Base-by-base conservation (phyloP, 2,797 vertebrate species). In the Helicolenus hilgendorfi region DNA sequence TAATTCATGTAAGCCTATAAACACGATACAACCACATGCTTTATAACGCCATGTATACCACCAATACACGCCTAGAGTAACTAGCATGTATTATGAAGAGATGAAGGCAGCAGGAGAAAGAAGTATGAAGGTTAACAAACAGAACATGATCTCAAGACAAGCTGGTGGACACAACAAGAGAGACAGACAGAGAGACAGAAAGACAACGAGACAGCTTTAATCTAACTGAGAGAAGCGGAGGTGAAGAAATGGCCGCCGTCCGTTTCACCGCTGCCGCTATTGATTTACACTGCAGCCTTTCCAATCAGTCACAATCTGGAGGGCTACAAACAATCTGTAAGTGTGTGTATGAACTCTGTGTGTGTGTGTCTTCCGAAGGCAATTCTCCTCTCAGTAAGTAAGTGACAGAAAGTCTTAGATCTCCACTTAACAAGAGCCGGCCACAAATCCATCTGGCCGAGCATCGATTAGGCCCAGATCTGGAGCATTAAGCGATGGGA, bases 391-490 rank as follows among this genome's bases (percentile, higher is more conserved):
- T 79, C 85, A 72, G 77, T 76, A 80, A 91, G 83, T 87, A 89
- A 92, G 79, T 85, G 93, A 90, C 92, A 92, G 83, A 94, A 83
- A 93, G 91, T 83, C 83, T 93, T 82, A 83, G 92, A 89, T 90
- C 80, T 89, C 84, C 82, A 88, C 84, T 95, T 89, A 90, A 93
- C 92, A 84, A 59, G 91, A 89, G 79, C 49, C 62, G 8, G 86
- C 91, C 79, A 73, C 88, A 91, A 86, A 93, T 95, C 89, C 90
- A 91, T 92, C 77, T 4, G 36, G 59, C 13, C 5, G 0, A 26
- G 80, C 88, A 90, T 95, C 72, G 83, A 95, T 91, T 82, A 3
- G 27, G 74, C 55, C 45, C 38, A 24, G 87, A 90, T 88, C 81
- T 68, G 81, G 22, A 64, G 84, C 74, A 84, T 85, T 65, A 68